Percentiles rank a stretch among this genome's conserved stretches.
Evolutionary conservation across 2,797 vertebrate genomes (phyloP).

Genomic region (Girardinus metallicus): DNA sequence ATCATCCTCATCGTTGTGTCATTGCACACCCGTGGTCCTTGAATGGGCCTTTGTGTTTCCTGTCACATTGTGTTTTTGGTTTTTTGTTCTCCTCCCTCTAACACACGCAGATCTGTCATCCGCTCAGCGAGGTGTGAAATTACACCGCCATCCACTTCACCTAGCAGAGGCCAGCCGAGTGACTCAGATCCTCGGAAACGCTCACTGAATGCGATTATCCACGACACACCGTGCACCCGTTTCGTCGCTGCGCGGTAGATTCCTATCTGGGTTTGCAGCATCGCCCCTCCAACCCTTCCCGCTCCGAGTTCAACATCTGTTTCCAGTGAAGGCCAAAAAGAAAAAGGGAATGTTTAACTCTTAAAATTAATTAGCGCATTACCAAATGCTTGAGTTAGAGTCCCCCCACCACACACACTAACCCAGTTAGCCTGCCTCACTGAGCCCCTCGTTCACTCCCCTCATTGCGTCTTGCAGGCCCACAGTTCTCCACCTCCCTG

Average conservation of each 20-base stretch:
- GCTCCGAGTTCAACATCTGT: slow-evolving; percentile 69
- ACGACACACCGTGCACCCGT: slow-evolving; percentile 24
- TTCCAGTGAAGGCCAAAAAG: slow-evolving; percentile 66
- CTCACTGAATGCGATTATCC: slow-evolving; percentile 33
- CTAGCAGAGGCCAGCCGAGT: slow-evolving; percentile 41
- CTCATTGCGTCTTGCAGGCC: slow-evolving; percentile 35
- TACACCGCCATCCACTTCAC: slow-evolving; percentile 70
- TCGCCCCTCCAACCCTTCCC: slow-evolving; percentile 32
- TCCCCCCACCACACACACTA: slow-evolving; percentile 8
- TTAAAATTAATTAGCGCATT: slow-evolving; percentile 81
- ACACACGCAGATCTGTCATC: slow-evolving; percentile 60
- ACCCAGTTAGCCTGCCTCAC: slow-evolving; percentile 20
- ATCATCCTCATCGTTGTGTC: background rate
- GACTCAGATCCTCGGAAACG: slow-evolving; percentile 31
- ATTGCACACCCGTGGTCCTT: slow-evolving; percentile 23
- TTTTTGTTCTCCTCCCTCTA: slow-evolving; percentile 52
- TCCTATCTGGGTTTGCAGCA: slow-evolving; percentile 40
- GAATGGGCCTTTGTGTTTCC: slow-evolving; percentile 46
- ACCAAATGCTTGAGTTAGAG: slow-evolving; percentile 66
- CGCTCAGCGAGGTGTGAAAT: slow-evolving; percentile 70
- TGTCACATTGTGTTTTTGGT: slow-evolving; percentile 17
- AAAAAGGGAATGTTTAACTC: slow-evolving; percentile 65
- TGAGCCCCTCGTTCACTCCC: slow-evolving; percentile 21
- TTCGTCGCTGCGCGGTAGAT: slow-evolving; percentile 34
- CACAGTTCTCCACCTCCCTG: slow-evolving; percentile 41